Conservation (phyloP, 2,797 vertebrate genomes). For the Cichlasoma orientale region DNA sequence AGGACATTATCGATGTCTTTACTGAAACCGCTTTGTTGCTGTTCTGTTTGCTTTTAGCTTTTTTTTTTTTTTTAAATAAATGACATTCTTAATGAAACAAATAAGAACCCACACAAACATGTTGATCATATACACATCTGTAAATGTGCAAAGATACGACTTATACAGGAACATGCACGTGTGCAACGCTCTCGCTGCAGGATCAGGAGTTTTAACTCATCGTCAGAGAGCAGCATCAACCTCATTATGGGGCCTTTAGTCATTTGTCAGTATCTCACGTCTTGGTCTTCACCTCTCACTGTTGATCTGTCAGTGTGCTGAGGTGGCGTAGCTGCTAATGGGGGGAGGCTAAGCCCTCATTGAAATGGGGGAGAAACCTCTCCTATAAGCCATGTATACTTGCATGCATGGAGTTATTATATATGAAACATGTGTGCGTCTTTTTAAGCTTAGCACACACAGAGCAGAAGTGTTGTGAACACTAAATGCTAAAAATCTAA, state of each 20-base stretch:
- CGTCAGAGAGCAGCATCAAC: conserved; percentile 8
- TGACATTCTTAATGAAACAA: background rate
- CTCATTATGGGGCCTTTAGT: conserved; percentile 51
- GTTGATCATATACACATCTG: background rate
- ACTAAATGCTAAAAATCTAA: background rate
- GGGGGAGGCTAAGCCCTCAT: conserved; percentile 32
- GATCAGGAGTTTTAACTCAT: conserved; percentile 45
- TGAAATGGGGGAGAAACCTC: conserved; percentile 25
- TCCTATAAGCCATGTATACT: conserved; percentile 3
- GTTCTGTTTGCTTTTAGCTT: background rate
- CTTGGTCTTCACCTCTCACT: conserved; percentile 50
- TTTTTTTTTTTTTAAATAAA: background rate
- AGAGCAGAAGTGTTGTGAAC: background rate
- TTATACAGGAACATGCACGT: background rate
- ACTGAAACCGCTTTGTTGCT: background rate
- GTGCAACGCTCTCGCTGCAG: conserved; percentile 21
- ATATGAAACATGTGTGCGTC: background rate
- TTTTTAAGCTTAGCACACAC: background rate
- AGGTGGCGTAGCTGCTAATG: conserved; percentile 58
- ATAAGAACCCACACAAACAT: background rate
- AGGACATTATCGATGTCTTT: background rate
- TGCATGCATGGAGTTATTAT: conserved; percentile 5
- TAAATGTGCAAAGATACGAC: background rate
- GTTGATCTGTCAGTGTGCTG: conserved; percentile 63
- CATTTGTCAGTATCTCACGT: conserved; percentile 45